Base-by-base conservation (phyloP, 2,888 invertebrate species). In the Amblyjoppa proteus region DNA sequence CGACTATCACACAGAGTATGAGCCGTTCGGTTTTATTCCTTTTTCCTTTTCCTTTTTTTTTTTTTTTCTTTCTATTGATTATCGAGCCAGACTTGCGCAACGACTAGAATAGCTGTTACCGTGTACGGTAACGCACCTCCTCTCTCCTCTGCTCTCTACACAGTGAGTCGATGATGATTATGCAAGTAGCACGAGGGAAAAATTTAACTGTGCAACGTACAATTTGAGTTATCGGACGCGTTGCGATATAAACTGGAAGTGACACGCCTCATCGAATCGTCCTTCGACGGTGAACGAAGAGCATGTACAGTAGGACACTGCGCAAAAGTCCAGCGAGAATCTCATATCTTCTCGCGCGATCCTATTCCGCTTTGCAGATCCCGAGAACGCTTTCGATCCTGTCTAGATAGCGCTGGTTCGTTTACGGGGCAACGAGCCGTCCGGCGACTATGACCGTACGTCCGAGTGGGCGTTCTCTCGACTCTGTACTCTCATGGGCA, bases 181-280 rank as follows among this genome's bases (percentile, higher is more conserved):
- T 81, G 81, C 75, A 81, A 81, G 38, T 74, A 34, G 82, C 53
- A 77, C 66, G 77, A 71, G 76, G 13, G 68, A 81, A 64, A 34
- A 82, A 66, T 45, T 66, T 45, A 25, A 11, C 71, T 70, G 53
- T 82, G 70, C 41, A 81, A 76, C 28, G 75, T 3, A 58, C 11
- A 11, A 64, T 61, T 25, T 13, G 69, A 25, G 16, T 76, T 70
- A 70, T 68, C 80, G 66, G 20, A 41, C 25, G 80, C 66, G 73
- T 74, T 81, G 31, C 28, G 38, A 38, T 3, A 28, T 28, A 58
- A 58, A 41, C 41, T 41, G 41, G 41, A 41, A 11, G 49, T 70
- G 81, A 84, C 74, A 84, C 84, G 81, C 84, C 84, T 84, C 77
- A 45, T 70, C 77, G 58, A 34, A 61, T 78, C 84, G 84, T 81